Percentiles rank a stretch among this genome's conserved stretches.
phyloP scores from a whole-genome alignment of 2,797 vertebrate genomes.

The Morus bassanus region DNA sequence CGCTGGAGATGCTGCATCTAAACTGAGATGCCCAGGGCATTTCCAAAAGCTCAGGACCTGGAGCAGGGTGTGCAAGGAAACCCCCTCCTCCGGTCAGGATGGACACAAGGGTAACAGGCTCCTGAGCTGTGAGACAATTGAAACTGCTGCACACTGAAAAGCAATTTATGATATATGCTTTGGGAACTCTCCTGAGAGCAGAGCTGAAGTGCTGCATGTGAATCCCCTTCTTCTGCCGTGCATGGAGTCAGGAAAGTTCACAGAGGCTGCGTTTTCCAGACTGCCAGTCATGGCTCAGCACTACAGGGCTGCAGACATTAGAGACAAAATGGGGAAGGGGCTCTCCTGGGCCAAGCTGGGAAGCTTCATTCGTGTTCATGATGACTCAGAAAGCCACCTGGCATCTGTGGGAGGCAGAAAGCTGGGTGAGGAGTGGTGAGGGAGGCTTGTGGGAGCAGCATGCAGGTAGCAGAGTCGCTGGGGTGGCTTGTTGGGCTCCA shows the following conservation, averaged over 20 bases:
- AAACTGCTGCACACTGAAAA: neutral
- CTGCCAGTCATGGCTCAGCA: neutral
- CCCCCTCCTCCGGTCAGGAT: neutral
- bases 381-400: neutral
- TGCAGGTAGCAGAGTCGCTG: neutral
- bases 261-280: neutral
- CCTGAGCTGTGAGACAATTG: fast-evolving
- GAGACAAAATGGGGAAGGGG: neutral
- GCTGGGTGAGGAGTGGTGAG: neutral
- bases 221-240: neutral
- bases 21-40: neutral
- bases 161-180: neutral
- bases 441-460: neutral
- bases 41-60: neutral
- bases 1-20: neutral
- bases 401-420: neutral
- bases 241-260: neutral
- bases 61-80: neutral
- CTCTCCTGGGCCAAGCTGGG: neutral
- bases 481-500: neutral
- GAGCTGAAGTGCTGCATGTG: neutral
- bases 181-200: neutral
- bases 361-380: neutral
- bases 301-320: neutral
- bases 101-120: neutral